Percentiles rank a stretch among this genome's conserved stretches.
These are phyloP conservation scores for Gambelia wislizenii DNA, from an alignment of 2,797 vertebrate species.

Conservation along the genomic window DNA sequence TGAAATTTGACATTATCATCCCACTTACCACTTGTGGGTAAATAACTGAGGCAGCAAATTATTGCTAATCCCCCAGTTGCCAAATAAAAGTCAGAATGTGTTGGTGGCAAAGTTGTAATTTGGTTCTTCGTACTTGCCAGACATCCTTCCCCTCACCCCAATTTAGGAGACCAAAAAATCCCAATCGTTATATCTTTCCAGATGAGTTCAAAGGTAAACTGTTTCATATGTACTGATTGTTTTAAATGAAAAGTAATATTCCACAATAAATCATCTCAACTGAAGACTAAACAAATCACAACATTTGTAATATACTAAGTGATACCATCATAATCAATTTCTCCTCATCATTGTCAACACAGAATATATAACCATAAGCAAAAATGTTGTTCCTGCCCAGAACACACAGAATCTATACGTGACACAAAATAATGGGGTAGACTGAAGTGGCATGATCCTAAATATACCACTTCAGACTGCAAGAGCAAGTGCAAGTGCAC, in stretches of 20 bases:
- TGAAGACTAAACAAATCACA: not conserved
- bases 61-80: not conserved
- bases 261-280: not conserved
- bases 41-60: slow-evolving; percentile 13
- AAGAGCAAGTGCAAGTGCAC: not conserved
- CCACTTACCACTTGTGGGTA: not conserved
- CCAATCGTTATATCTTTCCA: not conserved
- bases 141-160: not conserved
- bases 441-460: not conserved
- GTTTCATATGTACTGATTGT: not conserved
- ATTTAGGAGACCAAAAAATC: not conserved
- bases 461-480: not conserved
- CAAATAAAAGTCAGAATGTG: not conserved
- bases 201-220: not conserved
- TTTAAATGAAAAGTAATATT: not conserved
- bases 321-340: not conserved
- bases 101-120: not conserved
- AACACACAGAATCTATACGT: not conserved
- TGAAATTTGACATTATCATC: slow-evolving; percentile 34
- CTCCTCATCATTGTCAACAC: no score
- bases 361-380: not conserved
- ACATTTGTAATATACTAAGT: not conserved
- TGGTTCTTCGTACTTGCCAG: not conserved
- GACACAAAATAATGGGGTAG: not conserved
- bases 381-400: not conserved